Evolutionary conservation across 2,113 vertebrate species (phyloP).

Genomic region (Phoxinus phoxinus): DNA sequence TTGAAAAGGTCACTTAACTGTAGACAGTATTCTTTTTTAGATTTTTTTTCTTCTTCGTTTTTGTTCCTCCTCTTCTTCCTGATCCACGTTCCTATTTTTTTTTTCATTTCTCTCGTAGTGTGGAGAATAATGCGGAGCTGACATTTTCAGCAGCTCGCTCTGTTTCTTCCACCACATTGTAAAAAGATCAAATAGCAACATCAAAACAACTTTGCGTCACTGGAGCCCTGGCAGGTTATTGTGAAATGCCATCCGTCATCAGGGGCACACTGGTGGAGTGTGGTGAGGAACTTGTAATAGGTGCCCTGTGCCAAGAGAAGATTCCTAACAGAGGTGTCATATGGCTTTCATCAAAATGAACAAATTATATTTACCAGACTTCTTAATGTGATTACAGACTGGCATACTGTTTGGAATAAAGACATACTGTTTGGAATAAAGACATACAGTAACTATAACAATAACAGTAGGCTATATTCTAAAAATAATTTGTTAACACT

Average conservation of each 20-base stretch:
- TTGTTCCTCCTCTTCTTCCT: background rate
- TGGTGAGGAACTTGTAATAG: slow-evolving; percentile 7
- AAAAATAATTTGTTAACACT: no score
- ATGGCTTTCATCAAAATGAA: background rate
- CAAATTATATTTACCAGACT: background rate
- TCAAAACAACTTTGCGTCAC: slow-evolving; percentile 42
- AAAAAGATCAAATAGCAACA: slow-evolving; percentile 53
- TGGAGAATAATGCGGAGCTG: slow-evolving; percentile 7
- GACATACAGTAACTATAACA: no score
- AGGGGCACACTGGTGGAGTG: slow-evolving; percentile 19
- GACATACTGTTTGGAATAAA: background rate
- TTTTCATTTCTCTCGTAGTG: slow-evolving; percentile 2
- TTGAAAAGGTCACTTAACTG: slow-evolving; percentile 40
- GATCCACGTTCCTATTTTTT: background rate
- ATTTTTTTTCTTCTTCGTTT: background rate
- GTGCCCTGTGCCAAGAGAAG: slow-evolving; percentile 25
- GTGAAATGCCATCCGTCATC: slow-evolving; percentile 45
- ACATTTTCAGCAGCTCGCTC: slow-evolving; percentile 43
- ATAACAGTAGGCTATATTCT: no score
- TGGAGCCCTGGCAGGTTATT: slow-evolving; percentile 26
- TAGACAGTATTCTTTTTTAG: background rate
- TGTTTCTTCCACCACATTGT: slow-evolving; percentile 41
- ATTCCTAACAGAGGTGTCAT: background rate
- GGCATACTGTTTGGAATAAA: background rate
- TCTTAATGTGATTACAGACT: background rate